Base-by-base conservation (phyloP, 2,888 invertebrate genomes). In the Hydrotaea cyrtoneurina region DNA sequence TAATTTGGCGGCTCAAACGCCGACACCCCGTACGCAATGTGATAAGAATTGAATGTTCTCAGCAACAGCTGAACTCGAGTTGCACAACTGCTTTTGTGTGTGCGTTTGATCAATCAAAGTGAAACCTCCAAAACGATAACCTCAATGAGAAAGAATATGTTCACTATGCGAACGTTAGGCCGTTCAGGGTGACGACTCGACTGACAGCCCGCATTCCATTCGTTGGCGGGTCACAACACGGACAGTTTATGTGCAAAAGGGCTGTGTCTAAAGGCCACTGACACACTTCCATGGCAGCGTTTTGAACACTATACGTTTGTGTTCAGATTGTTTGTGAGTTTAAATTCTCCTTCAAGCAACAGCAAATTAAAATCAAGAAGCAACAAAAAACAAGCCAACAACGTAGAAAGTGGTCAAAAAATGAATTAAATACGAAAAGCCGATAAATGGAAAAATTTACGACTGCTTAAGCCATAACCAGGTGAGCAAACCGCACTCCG, bases 241-340 rank as follows among this genome's bases (percentile, higher is more conserved):
- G 75, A 39, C 69, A 17, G 72, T 15, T 62, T 53, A 53, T 78
- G 59, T 59, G 26, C 23, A 15, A 59, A 87, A 87, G 87, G 87
- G 87, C 87, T 86, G 85, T 87, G 87, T 82, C 86, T 85, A 86
- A 84, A 87, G 87, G 87, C 87, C 87, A 87, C 85, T 87, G 86
- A 86, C 87, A 85, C 73, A 87, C 86, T 87, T 87, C 74, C 19
- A 74, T 21, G 43, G 55, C 74, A 74, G 13, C 43, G 39, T n/a
- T n/a, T n/a, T n/a, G 43, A 57, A 74, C 21, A 50, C 72, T 50
- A 21, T 66, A 19, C 62, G 31, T 62, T 62, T 31, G 62, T 31
- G 62, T n/a, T 31, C 46, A 69, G 46, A 43, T 69, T 19, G 4
- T 23, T 69, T 13, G 69, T 23, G 5, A 66, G 21, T 7, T 17